These are phyloP conservation scores for Athripsodes cinereus DNA, from an alignment of 2,888 invertebrate genomes.

Conservation along the genomic window DNA sequence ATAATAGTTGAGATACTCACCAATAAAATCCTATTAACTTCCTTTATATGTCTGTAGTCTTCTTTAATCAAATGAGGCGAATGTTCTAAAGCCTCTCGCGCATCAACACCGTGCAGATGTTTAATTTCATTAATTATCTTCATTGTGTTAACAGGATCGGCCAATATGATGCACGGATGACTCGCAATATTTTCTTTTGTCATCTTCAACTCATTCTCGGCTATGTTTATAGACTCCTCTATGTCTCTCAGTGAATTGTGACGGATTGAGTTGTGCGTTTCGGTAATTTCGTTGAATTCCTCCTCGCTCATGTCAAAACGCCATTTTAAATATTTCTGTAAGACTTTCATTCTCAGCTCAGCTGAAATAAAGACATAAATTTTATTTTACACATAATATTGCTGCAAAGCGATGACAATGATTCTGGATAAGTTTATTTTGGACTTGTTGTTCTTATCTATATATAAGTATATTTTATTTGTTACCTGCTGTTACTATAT, in stretches of 20 bases:
- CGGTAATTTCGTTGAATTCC: conserved; percentile 6
- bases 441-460: no score
- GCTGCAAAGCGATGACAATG: no score
- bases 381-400: no score
- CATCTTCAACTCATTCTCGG: conserved; percentile 11
- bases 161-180: conserved; percentile 4
- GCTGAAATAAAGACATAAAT: conserved; percentile 16
- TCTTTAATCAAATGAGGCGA: conserved; percentile 1
- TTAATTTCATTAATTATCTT: conserved; percentile 7
- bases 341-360: conserved; percentile 11
- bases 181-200: conserved; percentile 9
- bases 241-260: conserved; percentile 8
- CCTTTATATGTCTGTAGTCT: conserved; percentile 7
- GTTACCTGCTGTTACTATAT: no score
- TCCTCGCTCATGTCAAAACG: conserved; percentile 11
- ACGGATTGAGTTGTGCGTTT: conserved; percentile 12
- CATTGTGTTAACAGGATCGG: conserved; percentile 12
- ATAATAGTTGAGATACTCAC: background rate
- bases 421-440: no score
- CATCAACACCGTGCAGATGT: conserved; percentile 8
- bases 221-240: conserved; percentile 13
- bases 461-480: no score
- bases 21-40: conserved; percentile 3
- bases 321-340: conserved; percentile 21
- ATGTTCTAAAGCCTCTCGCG: conserved; percentile 1